A percentile compares a stretch with the other conserved stretches of the same genome.
These are phyloP conservation scores for Notolepis coatsorum DNA, from an alignment of 2,797 vertebrate genomes.

Conservation along the genomic window DNA sequence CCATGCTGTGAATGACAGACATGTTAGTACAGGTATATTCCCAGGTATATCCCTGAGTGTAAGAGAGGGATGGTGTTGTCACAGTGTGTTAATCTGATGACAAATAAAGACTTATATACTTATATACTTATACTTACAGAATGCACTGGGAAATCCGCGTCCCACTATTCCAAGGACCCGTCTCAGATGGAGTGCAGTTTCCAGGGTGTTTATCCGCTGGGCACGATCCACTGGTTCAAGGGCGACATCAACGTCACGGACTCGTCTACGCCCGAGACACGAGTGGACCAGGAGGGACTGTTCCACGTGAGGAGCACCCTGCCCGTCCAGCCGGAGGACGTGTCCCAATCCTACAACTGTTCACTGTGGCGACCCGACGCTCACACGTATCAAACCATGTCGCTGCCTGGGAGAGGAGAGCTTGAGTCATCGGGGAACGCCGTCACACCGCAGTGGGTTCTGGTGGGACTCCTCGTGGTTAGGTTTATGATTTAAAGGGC, in stretches of 20 bases:
- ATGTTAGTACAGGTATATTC: too few species aligned
- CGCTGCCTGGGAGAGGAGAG: accelerated
- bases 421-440: neutral
- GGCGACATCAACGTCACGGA: constrained; percentile 4
- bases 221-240: constrained; percentile 52
- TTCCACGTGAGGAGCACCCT: constrained; percentile 32
- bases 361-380: constrained; percentile 33
- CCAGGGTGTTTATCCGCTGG: constrained; percentile 27
- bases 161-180: accelerated
- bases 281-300: neutral
- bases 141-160: neutral
- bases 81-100: too few species aligned
- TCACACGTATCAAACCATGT: accelerated
- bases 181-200: constrained; percentile 37
- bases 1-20: too few species aligned
- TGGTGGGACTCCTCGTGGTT: constrained; percentile 19
- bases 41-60: too few species aligned
- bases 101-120: too few species aligned
- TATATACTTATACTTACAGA: constrained; percentile 42
- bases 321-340: accelerated
- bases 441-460: constrained; percentile 21
- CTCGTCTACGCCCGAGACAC: accelerated
- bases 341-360: constrained; percentile 16
- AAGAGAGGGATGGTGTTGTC: too few species aligned
- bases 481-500: constrained; percentile 13